Percentiles rank a stretch among this genome's conserved stretches.
These are phyloP conservation scores for Poecilia picta DNA, from an alignment of 2,797 vertebrate species.

Conservation along the genomic window DNA sequence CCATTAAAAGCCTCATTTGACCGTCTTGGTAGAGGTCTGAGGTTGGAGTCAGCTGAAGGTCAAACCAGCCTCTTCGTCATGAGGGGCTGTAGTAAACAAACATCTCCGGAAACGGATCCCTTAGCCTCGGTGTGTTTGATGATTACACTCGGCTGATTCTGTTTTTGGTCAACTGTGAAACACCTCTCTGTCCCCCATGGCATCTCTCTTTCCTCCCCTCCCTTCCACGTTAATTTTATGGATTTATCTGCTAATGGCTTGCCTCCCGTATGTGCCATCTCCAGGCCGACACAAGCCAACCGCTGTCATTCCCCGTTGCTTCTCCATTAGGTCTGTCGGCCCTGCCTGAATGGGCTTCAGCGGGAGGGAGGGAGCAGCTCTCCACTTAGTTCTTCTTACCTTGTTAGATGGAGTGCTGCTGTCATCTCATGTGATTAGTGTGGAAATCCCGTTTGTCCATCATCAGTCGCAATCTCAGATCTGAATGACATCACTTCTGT, in stretches of 20 bases:
- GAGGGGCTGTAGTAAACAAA: slow-evolving; percentile 35
- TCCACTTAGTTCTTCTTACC: slow-evolving; percentile 55
- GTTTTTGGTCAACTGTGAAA: slow-evolving; percentile 45
- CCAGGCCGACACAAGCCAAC: slow-evolving; percentile 30
- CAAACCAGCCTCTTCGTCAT: slow-evolving; percentile 54
- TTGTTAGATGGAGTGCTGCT: slow-evolving; percentile 66
- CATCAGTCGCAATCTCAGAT: slow-evolving; percentile 29
- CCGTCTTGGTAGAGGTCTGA: slow-evolving; percentile 46
- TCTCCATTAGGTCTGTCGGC: slow-evolving; percentile 67
- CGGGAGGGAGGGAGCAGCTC: slow-evolving; percentile 24
- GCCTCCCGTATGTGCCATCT: slow-evolving; percentile 67
- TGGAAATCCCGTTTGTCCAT: slow-evolving; percentile 46
- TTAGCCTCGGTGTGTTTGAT: slow-evolving; percentile 35
- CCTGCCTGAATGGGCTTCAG: slow-evolving; percentile 52
- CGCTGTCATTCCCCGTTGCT: slow-evolving; percentile 48
- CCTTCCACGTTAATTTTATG: slow-evolving; percentile 77
- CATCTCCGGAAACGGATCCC: slow-evolving; percentile 35
- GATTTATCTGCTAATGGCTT: slow-evolving; percentile 77
- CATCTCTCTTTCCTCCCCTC: slow-evolving; percentile 52
- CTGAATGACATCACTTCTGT: slow-evolving; percentile 35
- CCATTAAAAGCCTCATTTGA: slow-evolving; percentile 48
- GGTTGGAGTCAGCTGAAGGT: slow-evolving; percentile 64
- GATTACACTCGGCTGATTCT: slow-evolving; percentile 46
- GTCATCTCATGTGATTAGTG: slow-evolving; percentile 61
- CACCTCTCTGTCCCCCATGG: slow-evolving; percentile 24